phyloP scores from a whole-genome alignment of 2,797 vertebrate genomes.

The Remorina albescens region DNA sequence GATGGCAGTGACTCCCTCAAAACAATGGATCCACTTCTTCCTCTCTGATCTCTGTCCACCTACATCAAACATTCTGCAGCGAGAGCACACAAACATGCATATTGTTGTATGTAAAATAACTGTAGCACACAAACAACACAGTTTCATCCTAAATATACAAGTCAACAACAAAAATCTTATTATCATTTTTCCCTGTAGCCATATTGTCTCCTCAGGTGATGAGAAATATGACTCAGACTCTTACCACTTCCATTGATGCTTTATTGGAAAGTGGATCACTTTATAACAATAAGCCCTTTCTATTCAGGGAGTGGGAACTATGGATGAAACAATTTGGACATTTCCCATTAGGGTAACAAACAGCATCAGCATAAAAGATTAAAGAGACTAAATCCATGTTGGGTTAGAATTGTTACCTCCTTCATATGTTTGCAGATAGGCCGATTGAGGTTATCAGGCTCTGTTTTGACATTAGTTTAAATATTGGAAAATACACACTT shows the following conservation, averaged over 20 bases:
- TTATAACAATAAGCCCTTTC: neutral
- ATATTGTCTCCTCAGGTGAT: neutral
- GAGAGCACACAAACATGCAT: conserved; percentile 27
- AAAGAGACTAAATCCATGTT: neutral
- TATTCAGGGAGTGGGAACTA: neutral
- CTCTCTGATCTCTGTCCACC: conserved; percentile 98
- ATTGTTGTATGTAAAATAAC: conserved; percentile 2
- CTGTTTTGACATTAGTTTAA: neutral
- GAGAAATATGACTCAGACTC: neutral
- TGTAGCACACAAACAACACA: neutral
- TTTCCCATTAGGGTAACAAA: neutral
- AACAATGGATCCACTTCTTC: conserved; percentile 99
- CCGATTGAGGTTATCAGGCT: neutral
- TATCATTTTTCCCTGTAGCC: neutral
- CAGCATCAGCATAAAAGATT: neutral
- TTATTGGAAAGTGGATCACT: neutral
- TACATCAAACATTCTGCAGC: conserved; percentile 96
- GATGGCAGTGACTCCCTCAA: conserved; percentile 99
- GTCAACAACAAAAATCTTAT: neutral
- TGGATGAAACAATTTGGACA: neutral
- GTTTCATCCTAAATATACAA: neutral
- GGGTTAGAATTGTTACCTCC: neutral
- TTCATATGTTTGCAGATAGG: neutral
- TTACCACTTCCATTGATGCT: no score
- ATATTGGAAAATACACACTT: neutral